A percentile compares a stretch with the other conserved stretches of the same genome.
Evolutionary conservation across 2,113 vertebrate species (phyloP).

Genomic region (Saguinus imperator): DNA sequence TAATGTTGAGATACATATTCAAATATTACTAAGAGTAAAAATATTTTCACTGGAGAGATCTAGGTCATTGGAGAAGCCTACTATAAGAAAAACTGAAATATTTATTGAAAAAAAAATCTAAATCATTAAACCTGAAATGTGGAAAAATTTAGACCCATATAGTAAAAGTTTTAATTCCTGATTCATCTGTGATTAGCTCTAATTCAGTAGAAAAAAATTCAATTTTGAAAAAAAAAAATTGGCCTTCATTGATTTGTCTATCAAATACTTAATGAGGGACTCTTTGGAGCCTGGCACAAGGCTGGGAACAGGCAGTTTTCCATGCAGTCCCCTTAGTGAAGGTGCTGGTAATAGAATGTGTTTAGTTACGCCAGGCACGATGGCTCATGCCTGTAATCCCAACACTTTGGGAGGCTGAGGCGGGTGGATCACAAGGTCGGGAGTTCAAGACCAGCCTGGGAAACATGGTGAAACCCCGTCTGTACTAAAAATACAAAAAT

Average conservation of each 20-base stretch:
- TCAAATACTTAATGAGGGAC: neutral
- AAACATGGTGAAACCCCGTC: no score
- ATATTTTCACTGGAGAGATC: neutral
- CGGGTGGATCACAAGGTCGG: fast-evolving
- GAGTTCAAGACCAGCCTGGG: no score
- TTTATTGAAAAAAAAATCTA: neutral
- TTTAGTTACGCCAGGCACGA: neutral
- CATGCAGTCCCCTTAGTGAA: neutral
- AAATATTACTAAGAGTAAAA: neutral
- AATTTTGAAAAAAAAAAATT: neutral
- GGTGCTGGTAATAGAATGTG: neutral
- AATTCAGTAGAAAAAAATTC: neutral
- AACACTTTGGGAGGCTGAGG: no score
- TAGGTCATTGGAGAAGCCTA: neutral
- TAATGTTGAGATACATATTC: neutral
- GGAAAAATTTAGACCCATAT: neutral
- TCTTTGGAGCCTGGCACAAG: neutral
- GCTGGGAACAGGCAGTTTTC: neutral
- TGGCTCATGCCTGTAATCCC: no score
- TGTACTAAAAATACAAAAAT: no score
- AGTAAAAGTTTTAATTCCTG: neutral
- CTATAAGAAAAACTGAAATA: neutral
- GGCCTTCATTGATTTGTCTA: neutral
- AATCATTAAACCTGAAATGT: neutral
- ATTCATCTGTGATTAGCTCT: neutral